A percentile compares a stretch with the other conserved stretches of the same genome.
Conservation (phyloP, 2,113 vertebrate genomes). For the Puma concolor region DNA sequence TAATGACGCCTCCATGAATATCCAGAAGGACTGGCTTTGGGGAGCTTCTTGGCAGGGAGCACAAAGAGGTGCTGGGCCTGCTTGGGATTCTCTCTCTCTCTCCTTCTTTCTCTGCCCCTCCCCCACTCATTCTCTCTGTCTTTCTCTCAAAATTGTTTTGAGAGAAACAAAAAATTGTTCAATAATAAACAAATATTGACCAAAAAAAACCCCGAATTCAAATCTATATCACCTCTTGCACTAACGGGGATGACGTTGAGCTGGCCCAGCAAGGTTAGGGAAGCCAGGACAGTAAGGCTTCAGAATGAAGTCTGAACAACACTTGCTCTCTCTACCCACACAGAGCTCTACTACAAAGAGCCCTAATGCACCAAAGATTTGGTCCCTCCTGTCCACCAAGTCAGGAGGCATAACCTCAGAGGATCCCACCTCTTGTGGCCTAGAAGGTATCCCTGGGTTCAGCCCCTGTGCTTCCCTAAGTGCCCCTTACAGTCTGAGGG, state of each 20-base stretch:
- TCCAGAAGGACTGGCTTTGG: neutral
- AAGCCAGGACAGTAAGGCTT: neutral
- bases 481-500: neutral
- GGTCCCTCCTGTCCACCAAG: neutral
- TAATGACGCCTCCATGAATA: neutral
- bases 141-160: too few relatives aligned
- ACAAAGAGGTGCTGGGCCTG: neutral
- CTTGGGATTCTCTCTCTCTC: too few relatives aligned
- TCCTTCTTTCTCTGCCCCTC: too few relatives aligned
- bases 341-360: neutral
- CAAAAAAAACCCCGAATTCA: neutral
- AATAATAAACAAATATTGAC: too few relatives aligned
- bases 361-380: neutral
- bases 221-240: neutral
- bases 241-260: neutral
- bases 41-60: neutral
- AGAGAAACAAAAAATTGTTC: too few relatives aligned
- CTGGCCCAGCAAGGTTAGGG: neutral
- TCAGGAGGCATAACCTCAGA: neutral
- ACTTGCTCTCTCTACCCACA: neutral
- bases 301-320: neutral
- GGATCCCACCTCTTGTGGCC: neutral
- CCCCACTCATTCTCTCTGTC: too few relatives aligned
- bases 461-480: neutral
- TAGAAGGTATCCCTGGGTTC: neutral